These are phyloP conservation scores for Heliocidaris erythrogramma DNA, from an alignment of 35 echinoderm and acorn worm genomes.

Conservation along the genomic window DNA sequence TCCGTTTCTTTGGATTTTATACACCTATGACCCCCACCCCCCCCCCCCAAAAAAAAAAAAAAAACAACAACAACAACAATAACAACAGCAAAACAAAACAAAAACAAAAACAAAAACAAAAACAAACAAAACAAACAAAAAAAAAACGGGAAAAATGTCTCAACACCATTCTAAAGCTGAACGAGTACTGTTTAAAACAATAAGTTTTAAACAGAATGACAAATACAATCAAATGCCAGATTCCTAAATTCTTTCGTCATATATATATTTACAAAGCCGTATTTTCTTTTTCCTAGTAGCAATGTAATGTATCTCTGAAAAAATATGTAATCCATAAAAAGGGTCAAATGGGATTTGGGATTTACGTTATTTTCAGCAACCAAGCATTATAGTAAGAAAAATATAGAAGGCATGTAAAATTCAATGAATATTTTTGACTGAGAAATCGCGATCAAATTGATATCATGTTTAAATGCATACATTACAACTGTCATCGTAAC, in stretches of 20 bases:
- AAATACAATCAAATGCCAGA: neutral
- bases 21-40: too few relatives aligned
- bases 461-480: neutral
- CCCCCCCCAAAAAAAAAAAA: too few relatives aligned
- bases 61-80: too few relatives aligned
- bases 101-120: too few relatives aligned
- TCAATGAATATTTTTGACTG: slow-evolving; percentile 12
- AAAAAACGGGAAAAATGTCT: neutral
- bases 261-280: neutral
- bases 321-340: neutral
- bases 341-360: neutral
- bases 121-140: too few relatives aligned
- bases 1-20: neutral
- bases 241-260: neutral
- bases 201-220: neutral
- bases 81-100: too few relatives aligned
- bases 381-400: too few relatives aligned
- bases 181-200: neutral
- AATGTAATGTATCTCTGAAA: neutral
- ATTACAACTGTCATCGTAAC: neutral
- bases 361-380: neutral
- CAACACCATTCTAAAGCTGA: neutral
- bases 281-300: neutral
- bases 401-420: neutral
- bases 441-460: neutral